These are phyloP conservation scores for Sebastes fasciatus DNA, from an alignment of 2,113 vertebrate genomes.

Conservation along the genomic window DNA sequence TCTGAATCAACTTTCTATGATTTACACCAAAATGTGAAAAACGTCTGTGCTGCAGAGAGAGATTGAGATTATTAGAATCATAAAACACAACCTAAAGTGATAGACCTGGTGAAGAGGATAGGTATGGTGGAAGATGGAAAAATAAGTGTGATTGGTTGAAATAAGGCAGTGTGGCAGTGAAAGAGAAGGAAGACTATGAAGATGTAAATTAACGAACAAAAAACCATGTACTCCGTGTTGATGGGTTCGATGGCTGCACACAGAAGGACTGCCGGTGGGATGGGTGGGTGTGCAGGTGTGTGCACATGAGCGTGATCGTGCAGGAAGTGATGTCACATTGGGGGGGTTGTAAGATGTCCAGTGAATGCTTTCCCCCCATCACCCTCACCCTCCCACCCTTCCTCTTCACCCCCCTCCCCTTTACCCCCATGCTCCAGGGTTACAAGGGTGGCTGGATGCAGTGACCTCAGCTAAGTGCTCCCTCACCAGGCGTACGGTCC, in stretches of 20 bases:
- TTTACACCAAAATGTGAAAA: not conserved
- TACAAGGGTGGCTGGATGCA: conserved; percentile 65
- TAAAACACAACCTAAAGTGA: not conserved
- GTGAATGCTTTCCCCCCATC: conserved; percentile 83
- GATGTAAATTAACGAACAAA: conserved; percentile 29
- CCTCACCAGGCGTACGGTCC: conserved; percentile 97
- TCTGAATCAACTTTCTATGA: not conserved
- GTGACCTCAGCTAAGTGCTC: conserved; percentile 87
- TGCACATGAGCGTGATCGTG: conserved; percentile 48
- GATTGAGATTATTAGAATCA: not conserved
- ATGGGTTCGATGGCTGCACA: conserved; percentile 57
- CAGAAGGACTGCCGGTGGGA: conserved; percentile 65
- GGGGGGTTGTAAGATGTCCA: conserved; percentile 82
- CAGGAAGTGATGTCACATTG: conserved; percentile 56
- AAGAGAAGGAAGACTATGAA: conserved; percentile 33
- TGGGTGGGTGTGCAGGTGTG: conserved; percentile 57
- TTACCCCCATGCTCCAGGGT: conserved; percentile 47
- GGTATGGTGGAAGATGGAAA: not conserved
- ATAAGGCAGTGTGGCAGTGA: conserved; percentile 8
- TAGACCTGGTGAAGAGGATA: not conserved
- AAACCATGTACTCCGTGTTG: conserved; percentile 72
- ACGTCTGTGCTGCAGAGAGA: not conserved
- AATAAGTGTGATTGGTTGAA: conserved; percentile 22
- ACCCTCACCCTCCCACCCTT: conserved; percentile 74
- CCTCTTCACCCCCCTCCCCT: conserved; percentile 42